phyloP scores from a whole-genome alignment of 2,888 invertebrate genomes.

The Dichetophora obliterata region DNA sequence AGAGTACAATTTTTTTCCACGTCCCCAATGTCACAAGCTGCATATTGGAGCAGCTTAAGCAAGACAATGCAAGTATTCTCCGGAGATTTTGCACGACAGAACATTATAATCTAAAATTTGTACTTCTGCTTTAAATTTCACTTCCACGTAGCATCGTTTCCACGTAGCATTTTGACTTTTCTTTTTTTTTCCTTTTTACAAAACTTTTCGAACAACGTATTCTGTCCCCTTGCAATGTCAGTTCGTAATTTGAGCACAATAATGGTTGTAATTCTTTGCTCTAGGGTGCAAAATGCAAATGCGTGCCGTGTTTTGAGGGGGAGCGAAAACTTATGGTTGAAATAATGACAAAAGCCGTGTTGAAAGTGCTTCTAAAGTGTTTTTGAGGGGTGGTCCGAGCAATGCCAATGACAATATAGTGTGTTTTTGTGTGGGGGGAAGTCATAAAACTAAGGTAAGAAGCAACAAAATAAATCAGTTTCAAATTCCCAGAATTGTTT shows the following conservation, averaged over 20 bases:
- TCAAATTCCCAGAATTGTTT: no score
- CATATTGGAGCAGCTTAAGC: conserved; percentile 15
- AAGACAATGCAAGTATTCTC: conserved; percentile 25
- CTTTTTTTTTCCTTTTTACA: not conserved
- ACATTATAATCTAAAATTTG: conserved; percentile 25
- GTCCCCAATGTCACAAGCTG: not conserved
- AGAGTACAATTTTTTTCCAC: not conserved
- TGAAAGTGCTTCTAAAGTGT: not conserved
- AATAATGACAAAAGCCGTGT: not conserved
- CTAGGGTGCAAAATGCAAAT: not conserved
- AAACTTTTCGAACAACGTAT: not conserved
- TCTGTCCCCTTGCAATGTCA: not conserved
- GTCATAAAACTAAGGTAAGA: no score
- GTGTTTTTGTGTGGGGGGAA: not conserved
- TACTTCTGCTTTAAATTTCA: not conserved
- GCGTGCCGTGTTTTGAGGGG: not conserved
- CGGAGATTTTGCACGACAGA: conserved; percentile 20
- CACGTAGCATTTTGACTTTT: no score
- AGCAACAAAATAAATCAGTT: no score
- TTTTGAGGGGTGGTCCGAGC: not conserved
- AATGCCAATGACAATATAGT: not conserved
- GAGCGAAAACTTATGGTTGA: conserved; percentile 1
- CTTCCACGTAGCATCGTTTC: not conserved
- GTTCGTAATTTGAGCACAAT: conserved; percentile 12
- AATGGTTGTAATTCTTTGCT: conserved; percentile 27